Percentiles rank a stretch among this genome's conserved stretches.
Evolutionary conservation across 2,797 vertebrate genomes (phyloP).

Genomic region (Artibeus lituratus): DNA sequence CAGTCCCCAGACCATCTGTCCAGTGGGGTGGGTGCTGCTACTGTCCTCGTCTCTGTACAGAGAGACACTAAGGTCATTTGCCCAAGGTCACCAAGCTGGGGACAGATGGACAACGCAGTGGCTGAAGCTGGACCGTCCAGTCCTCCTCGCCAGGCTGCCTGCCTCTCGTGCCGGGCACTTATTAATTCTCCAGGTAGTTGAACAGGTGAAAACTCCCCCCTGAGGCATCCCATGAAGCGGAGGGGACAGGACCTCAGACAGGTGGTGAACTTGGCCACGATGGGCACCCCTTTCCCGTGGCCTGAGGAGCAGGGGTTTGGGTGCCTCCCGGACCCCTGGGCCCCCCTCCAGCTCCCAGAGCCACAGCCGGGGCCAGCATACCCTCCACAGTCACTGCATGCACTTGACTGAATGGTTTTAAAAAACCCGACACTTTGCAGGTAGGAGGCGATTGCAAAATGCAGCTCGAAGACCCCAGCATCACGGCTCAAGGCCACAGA

Average conservation of each 20-base stretch:
- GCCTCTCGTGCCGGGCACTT: background rate
- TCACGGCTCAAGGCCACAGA: background rate
- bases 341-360: too few relatives aligned
- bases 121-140: background rate
- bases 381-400: background rate
- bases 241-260: background rate
- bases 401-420: too few relatives aligned
- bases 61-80: background rate
- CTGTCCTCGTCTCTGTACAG: background rate
- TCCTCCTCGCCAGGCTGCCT: fast-evolving
- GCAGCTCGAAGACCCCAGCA: background rate
- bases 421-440: background rate
- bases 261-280: background rate
- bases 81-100: background rate
- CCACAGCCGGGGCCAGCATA: background rate
- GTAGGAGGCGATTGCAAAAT: background rate
- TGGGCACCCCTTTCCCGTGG: background rate
- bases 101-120: background rate
- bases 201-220: background rate
- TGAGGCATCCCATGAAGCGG: background rate
- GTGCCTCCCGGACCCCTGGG: background rate
- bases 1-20: background rate
- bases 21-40: fast-evolving
- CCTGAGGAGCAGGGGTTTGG: fast-evolving
- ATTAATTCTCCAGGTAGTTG: background rate